phyloP scores from a whole-genome alignment of 2,113 vertebrate genomes.

The cat (Felis catus) region DNA sequence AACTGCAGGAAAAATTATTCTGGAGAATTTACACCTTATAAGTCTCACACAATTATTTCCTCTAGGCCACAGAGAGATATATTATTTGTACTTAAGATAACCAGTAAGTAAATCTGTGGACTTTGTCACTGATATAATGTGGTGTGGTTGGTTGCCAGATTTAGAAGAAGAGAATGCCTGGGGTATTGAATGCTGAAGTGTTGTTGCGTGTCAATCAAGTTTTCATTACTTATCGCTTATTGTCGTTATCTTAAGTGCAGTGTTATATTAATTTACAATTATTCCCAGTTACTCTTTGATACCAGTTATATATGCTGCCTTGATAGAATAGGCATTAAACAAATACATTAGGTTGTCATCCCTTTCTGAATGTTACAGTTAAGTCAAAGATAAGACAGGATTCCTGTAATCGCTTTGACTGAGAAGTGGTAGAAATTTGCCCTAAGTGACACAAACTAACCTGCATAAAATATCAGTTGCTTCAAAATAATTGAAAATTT shows the following conservation, averaged over 20 bases:
- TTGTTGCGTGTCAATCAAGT: not conserved
- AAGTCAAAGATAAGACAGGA: slow-evolving; percentile 64
- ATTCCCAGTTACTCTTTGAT: slow-evolving; percentile 60
- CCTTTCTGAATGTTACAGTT: slow-evolving; percentile 69
- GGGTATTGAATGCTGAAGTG: not conserved
- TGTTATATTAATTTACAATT: slow-evolving; percentile 78
- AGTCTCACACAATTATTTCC: not conserved
- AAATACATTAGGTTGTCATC: slow-evolving; percentile 45
- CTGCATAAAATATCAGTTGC: slow-evolving; percentile 54
- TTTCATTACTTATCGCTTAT: slow-evolving; percentile 56
- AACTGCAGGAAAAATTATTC: slow-evolving; percentile 8
- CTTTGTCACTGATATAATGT: not conserved
- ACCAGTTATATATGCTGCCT: slow-evolving; percentile 61
- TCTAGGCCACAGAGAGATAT: not conserved
- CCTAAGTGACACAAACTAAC: slow-evolving; percentile 62
- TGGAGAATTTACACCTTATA: not conserved
- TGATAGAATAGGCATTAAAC: not conserved
- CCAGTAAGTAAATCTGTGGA: not conserved
- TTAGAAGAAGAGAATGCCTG: slow-evolving; percentile 42
- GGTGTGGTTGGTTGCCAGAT: not conserved
- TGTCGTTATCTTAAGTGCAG: slow-evolving; percentile 40
- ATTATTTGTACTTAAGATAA: not conserved
- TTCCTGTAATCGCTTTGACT: slow-evolving; percentile 75
- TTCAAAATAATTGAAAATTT: slow-evolving; percentile 64
- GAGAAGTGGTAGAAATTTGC: slow-evolving; percentile 71